phyloP scores from a whole-genome alignment of 2,888 invertebrate genomes.

The Lysandra coridon region DNA sequence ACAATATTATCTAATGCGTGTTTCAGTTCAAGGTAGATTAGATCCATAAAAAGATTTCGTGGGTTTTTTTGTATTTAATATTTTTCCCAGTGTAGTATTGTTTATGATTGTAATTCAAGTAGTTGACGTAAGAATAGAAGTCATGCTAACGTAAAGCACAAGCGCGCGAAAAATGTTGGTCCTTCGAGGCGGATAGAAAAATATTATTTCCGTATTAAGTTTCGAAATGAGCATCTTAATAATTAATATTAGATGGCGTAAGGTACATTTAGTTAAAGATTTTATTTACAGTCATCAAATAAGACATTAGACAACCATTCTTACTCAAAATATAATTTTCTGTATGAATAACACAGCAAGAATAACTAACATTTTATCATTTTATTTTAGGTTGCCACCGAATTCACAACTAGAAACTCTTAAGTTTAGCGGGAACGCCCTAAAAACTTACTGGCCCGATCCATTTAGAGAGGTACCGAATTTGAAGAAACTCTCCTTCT shows the following conservation, averaged over 20 bases:
- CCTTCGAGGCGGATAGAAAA: not conserved
- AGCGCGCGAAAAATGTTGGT: not conserved
- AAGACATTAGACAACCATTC: too few relatives aligned
- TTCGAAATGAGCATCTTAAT: too few relatives aligned
- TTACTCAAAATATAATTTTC: too few relatives aligned
- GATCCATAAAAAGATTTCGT: not conserved
- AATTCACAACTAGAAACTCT: constrained; percentile 67
- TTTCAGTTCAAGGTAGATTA: constrained; percentile 1
- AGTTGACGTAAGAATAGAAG: not conserved
- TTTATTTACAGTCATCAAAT: too few relatives aligned
- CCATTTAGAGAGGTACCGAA: constrained; percentile 65
- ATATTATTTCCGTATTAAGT: not conserved
- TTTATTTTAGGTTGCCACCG: constrained; percentile 67
- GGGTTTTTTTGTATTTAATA: not conserved
- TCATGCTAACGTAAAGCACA: not conserved
- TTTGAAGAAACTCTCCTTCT: constrained; percentile 69
- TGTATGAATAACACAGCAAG: too few relatives aligned
- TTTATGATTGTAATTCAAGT: not conserved
- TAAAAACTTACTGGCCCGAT: constrained; percentile 71
- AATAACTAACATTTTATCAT: not conserved
- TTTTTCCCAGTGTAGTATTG: not conserved
- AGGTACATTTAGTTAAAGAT: too few relatives aligned
- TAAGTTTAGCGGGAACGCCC: constrained; percentile 66
- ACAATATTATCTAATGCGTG: not conserved
- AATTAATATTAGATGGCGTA: too few relatives aligned